Evolutionary conservation across 2,797 vertebrate genomes (phyloP), one percentile per base, ranked within the genome.

Genomic region (Salmo trutta): DNA sequence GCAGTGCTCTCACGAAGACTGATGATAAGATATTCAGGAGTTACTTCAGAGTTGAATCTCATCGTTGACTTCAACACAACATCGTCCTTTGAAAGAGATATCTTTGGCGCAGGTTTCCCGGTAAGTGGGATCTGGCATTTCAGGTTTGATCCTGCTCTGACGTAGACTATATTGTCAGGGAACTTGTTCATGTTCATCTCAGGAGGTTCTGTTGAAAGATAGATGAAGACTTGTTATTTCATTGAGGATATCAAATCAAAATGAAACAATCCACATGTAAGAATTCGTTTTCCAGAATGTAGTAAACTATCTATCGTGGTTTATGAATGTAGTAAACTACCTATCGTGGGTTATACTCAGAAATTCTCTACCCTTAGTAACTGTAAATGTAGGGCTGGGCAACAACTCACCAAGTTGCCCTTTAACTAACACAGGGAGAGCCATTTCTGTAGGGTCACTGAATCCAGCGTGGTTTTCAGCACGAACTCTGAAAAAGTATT

Each of bases 401-500:
- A 24, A 21, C 21, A 4, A 74, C 73, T 74, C 36, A 74, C 73
- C 73, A 47, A 74, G 31, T n/a, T 95, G 93, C 70, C 95, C 95
- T 89, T 95, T 96, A 75, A 96, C 86, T 70, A 94, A 93, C 75
- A 96, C 88, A 65, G 95, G 93, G 77, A 95, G 89, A 59, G 94
- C 86, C 56, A 96, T 89, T 81, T 96, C 95, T 85, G 91, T 94
- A 54, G 95, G 94, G 73, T 96, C 95, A 87, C 95, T 95, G 71
- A 95, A 82, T 27, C 95, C 95, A 83, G 95, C 95, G 87, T 95
- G 94, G 70, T 95, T 96, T 92, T 95, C 94, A 78, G 95, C 94
- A 85, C 89, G 94, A 14, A 96, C 95, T 56, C 95, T 93, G 93
- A 96, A 96, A 89, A 94, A 95, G 82, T 95, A 96, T 74, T 96